Conservation (phyloP, 1,140 invertebrate genomes). For the Rhynchophorus ferrugineus region DNA sequence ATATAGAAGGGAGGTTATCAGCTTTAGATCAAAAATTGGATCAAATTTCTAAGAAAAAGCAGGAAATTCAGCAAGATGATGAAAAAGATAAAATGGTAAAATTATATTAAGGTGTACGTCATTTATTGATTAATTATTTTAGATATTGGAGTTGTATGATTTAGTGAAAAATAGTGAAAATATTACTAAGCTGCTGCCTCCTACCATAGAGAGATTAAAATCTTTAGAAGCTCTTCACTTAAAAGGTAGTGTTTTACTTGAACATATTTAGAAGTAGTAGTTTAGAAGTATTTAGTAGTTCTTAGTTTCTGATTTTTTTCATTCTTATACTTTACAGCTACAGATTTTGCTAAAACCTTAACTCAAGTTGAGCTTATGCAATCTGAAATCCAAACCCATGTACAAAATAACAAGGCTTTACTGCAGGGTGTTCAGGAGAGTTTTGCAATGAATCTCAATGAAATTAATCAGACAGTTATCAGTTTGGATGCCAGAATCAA, state of each 20-base stretch:
- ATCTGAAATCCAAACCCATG: slow-evolving; percentile 59
- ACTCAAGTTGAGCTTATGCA: slow-evolving; percentile 76
- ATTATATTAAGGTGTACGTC: slow-evolving; percentile 5
- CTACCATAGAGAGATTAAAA: slow-evolving; percentile 75
- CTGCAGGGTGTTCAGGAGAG: slow-evolving; percentile 73
- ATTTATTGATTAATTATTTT: slow-evolving; percentile 32
- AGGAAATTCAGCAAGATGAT: slow-evolving; percentile 55
- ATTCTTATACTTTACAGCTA: slow-evolving; percentile 60
- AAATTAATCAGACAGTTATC: slow-evolving; percentile 65
- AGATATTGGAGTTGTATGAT: slow-evolving; percentile 80
- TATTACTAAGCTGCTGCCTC: slow-evolving; percentile 65
- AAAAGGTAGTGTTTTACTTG: slow-evolving; percentile 57
- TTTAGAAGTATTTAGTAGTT: slow-evolving; percentile 2
- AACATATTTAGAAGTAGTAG: slow-evolving; percentile 4
- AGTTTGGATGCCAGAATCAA: slow-evolving; percentile 66
- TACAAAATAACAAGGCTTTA: slow-evolving; percentile 70
- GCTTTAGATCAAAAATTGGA: slow-evolving; percentile 69
- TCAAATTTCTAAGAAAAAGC: slow-evolving; percentile 61
- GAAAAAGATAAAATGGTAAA: slow-evolving; percentile 73
- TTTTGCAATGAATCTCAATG: slow-evolving; percentile 66
- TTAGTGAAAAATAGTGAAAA: slow-evolving; percentile 76
- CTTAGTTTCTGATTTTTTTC: slow-evolving; percentile 16
- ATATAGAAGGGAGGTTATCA: slow-evolving; percentile 69
- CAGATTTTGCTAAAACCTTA: slow-evolving; percentile 76
- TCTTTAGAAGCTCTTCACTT: slow-evolving; percentile 79